Evolutionary conservation across 2,797 vertebrate species (phyloP).

Genomic region (Protonibea diacanthus): DNA sequence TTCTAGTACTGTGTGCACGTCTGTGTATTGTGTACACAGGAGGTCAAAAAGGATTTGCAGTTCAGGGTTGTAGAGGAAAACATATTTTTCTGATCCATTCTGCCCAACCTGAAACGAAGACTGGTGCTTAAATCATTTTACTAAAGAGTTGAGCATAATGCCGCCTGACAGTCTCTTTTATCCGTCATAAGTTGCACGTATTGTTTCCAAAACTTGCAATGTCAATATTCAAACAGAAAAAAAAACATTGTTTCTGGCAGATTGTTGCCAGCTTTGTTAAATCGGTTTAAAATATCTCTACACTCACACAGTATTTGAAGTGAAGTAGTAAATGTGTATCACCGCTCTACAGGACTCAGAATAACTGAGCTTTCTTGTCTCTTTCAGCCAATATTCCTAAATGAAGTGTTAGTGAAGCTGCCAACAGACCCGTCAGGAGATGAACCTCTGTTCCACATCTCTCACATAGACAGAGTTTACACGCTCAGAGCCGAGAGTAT

Average conservation of each 20-base stretch:
- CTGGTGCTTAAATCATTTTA: too few relatives aligned
- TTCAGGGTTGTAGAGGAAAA: too few relatives aligned
- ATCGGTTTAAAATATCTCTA: not conserved
- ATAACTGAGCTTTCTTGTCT: not conserved
- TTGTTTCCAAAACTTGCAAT: not conserved
- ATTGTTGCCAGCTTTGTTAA: too few relatives aligned
- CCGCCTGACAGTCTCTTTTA: not conserved
- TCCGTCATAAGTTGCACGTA: not conserved
- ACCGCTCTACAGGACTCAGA: not conserved
- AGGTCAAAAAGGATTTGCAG: too few relatives aligned
- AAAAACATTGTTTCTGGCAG: too few relatives aligned
- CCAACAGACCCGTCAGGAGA: slow-evolving; percentile 98
- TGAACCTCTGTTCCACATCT: slow-evolving; percentile 99
- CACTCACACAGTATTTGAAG: not conserved
- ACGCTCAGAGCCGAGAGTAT: slow-evolving; percentile 96
- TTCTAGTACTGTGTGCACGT: too few relatives aligned
- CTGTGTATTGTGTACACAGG: too few relatives aligned
- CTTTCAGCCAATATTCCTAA: slow-evolving; percentile 95
- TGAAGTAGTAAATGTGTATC: not conserved
- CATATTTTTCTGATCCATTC: too few relatives aligned
- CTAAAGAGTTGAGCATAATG: not conserved
- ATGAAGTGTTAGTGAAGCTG: slow-evolving; percentile 97
- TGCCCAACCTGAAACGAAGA: too few relatives aligned
- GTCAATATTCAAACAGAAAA: not conserved
- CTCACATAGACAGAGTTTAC: slow-evolving; percentile 97